Conservation (phyloP, 2,797 vertebrate genomes). For the Acestrorhynchus altus region DNA sequence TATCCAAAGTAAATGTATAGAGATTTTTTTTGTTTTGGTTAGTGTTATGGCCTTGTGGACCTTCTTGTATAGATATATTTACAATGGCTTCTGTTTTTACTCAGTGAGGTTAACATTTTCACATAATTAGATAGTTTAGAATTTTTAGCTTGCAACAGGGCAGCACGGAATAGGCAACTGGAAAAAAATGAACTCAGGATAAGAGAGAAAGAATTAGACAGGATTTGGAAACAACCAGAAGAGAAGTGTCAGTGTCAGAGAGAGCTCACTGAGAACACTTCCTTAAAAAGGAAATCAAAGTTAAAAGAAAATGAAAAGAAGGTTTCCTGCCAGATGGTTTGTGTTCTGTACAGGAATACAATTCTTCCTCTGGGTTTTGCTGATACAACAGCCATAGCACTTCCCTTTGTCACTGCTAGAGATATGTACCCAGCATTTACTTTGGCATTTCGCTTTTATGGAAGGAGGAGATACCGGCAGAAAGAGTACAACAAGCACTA, state of each 20-base stretch:
- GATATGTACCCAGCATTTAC: slow-evolving; percentile 51
- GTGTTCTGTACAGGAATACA: slow-evolving; percentile 79
- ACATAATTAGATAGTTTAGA: not conserved
- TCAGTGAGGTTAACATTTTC: not conserved
- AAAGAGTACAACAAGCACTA: slow-evolving; percentile 14
- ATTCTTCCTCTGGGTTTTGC: slow-evolving; percentile 80
- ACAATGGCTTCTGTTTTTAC: not conserved
- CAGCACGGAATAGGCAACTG: not conserved
- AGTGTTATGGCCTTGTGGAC: not conserved
- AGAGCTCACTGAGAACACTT: slow-evolving; percentile 58
- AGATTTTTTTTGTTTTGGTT: too few relatives aligned
- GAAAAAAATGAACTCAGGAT: slow-evolving; percentile 21
- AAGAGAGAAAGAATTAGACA: slow-evolving; percentile 57
- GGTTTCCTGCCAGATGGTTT: slow-evolving; percentile 85
- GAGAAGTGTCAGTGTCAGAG: slow-evolving; percentile 34
- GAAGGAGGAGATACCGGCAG: slow-evolving; percentile 16
- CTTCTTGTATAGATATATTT: not conserved
- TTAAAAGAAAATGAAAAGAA: slow-evolving; percentile 78
- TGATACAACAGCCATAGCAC: slow-evolving; percentile 77
- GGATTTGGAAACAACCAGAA: slow-evolving; percentile 54
- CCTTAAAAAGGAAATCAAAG: slow-evolving; percentile 82
- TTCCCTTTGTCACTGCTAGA: slow-evolving; percentile 76
- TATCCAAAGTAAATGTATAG: too few relatives aligned
- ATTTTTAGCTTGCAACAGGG: too few relatives aligned
- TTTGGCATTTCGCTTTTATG: slow-evolving; percentile 39